Evolutionary conservation across 2,888 invertebrate genomes (phyloP), one percentile per base, ranked within the genome.

Genomic region (Bhutanitis thaidina): DNA sequence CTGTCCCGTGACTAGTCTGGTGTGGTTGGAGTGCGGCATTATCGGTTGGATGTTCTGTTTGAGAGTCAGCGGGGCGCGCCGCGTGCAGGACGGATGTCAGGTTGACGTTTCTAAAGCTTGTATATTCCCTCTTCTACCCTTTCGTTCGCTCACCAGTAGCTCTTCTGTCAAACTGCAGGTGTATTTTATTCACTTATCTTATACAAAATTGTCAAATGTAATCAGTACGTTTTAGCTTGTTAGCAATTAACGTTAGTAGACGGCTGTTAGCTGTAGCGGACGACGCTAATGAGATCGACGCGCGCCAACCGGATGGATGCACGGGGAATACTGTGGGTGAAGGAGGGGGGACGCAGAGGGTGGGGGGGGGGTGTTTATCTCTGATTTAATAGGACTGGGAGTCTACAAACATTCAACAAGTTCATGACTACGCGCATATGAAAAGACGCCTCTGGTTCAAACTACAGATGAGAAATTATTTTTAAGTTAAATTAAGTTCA

Each of bases 321-420:
- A 12, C 27, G 13, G 25, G 13, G 25, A 8, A n/a, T n/a, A 10
- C 1, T 4, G 27, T 4, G 5, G 5, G 20, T 20, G 25, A 12
- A 0, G 37, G 16, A 14, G 14, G 37, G 37, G 37, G 15, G 25
- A 12, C 5, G 37, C 8, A 14, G 14, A 15, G 37, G 37, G 15
- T 16, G 38, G 20, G 7, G n/a, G n/a, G 5, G 38, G 38, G 38
- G 0, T 10, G 38, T 13, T 29, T 12, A 40, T 14, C 14, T 40
- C 29, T 7, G 13, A 20, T 40, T 25, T 36, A 14, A 9, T 20
- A 20, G 9, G 14, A 13, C 1, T 8, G 8, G 8, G 27, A 27
- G 27, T n/a, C 40, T 27, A 30, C 15, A 30, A 7, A 9, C 30
- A 41, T 41, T 41, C 41, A 41, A 41, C 41, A 30, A 41, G 41